phyloP scores from a whole-genome alignment of 2,113 vertebrate genomes.

The Nothoprocta perdicaria region DNA sequence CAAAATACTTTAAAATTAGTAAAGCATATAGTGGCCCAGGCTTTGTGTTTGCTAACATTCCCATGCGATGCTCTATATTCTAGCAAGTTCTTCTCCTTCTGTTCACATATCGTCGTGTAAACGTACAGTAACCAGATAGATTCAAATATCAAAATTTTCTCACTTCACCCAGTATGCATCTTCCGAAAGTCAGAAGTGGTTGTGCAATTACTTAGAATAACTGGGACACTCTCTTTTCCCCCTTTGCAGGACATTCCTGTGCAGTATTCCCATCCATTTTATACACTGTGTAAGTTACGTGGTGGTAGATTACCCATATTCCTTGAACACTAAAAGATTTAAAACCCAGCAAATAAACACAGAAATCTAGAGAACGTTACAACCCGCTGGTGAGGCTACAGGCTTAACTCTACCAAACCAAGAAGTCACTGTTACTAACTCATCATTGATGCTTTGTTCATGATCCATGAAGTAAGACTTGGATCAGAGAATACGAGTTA shows the following conservation, averaged over 20 bases:
- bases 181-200: neutral
- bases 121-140: neutral
- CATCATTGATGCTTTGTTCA: neutral
- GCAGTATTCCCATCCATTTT: neutral
- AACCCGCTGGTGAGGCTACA: rapidly evolving
- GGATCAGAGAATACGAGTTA: neutral
- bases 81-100: neutral
- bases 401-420: neutral
- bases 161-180: neutral
- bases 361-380: neutral
- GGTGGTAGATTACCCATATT: neutral
- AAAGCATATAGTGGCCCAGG: neutral
- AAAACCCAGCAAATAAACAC: neutral
- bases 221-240: rapidly evolving
- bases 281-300: neutral
- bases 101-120: neutral
- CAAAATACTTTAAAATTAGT: neutral
- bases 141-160: neutral
- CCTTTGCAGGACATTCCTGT: neutral
- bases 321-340: neutral
- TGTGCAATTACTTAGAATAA: neutral
- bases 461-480: neutral
- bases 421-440: neutral
- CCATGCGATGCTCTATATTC: neutral
- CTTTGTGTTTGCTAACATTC: neutral